A percentile compares a stretch with the other conserved stretches of the same genome.
phyloP scores from a whole-genome alignment of 2,797 vertebrate genomes.

The Acipenser oxyrinchus region DNA sequence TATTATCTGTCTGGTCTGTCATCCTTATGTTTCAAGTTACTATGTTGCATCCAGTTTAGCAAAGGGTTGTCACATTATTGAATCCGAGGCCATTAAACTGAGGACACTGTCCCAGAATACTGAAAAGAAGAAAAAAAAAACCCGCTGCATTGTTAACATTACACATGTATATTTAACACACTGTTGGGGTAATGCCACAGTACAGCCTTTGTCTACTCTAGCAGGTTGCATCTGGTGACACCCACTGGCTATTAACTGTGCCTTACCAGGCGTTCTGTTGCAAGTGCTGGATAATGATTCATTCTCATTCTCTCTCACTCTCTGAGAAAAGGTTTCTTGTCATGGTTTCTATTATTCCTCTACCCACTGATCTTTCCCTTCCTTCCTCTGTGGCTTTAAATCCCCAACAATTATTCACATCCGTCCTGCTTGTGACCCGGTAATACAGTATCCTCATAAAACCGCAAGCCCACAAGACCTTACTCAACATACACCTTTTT shows the following conservation, averaged over 20 bases:
- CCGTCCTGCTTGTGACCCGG: constrained; percentile 37
- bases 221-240: background rate
- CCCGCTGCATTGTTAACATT: too few species aligned
- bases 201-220: too few species aligned
- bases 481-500: constrained; percentile 16
- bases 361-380: constrained; percentile 41
- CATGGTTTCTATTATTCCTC: constrained; percentile 19
- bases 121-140: too few species aligned
- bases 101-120: too few species aligned
- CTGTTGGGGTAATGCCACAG: too few species aligned
- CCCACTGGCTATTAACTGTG: background rate
- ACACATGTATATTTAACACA: too few species aligned
- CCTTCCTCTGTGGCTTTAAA: constrained; percentile 39
- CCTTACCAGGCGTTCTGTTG: background rate
- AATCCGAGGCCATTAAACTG: too few species aligned
- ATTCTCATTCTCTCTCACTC: constrained; percentile 4
- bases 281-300: constrained; percentile 6
- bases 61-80: too few species aligned
- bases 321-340: constrained; percentile 1
- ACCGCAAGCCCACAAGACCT: constrained; percentile 12
- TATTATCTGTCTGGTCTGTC: too few species aligned
- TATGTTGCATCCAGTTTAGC: too few species aligned
- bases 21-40: too few species aligned
- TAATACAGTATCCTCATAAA: constrained; percentile 21
- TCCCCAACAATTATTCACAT: constrained; percentile 49